Evolutionary conservation across 2,113 vertebrate species (phyloP), one percentile per base, ranked within the genome.

Genomic region (Laticauda colubrina): DNA sequence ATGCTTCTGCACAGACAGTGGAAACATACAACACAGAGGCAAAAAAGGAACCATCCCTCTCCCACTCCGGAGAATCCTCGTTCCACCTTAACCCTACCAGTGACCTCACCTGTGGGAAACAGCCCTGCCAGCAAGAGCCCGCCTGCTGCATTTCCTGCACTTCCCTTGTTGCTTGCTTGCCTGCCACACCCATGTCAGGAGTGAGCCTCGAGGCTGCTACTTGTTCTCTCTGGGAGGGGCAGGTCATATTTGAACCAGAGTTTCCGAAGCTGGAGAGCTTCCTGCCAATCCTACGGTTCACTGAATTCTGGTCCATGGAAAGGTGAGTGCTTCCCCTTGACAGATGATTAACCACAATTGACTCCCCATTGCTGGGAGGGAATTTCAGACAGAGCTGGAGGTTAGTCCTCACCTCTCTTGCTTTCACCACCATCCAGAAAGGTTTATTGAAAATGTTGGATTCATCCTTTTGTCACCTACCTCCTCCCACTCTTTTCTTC

Each of bases 51-150:
- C 9, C 43, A 43, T 61, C 20, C 75, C n/a, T 48, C 39, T 43
- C 6, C 23, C 20, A 20, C 4, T 64, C 23, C 89, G 3, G 6
- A 48, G 5, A 39, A 53, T 86, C 75, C 56, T 5, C 5, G 55
- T 90, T 93, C 92, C 89, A 93, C 92, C 92, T 90, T 93, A 93
- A 93, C 89, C 56, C 75, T 61, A 34, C 48, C 2, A 10, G 81
- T 93, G 92, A 93, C 85, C 89, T 93, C 81, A 93, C 92, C 75
- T 86, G 45, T 29, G 15, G 55, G 92, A 56, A 81, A 61, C 7
- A 53, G 14, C 92, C 69, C 39, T 87, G 45, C 92, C 89, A 54
- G 56, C 23, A 15, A 81, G 20, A 88, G 45, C 88, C 57, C 9
- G 56, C 75, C 89, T 21, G 55, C 56, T 89, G n/a, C 87, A 69